These are phyloP conservation scores for Nomada ferruginata DNA, from an alignment of 2,888 invertebrate species.

Conservation along the genomic window DNA sequence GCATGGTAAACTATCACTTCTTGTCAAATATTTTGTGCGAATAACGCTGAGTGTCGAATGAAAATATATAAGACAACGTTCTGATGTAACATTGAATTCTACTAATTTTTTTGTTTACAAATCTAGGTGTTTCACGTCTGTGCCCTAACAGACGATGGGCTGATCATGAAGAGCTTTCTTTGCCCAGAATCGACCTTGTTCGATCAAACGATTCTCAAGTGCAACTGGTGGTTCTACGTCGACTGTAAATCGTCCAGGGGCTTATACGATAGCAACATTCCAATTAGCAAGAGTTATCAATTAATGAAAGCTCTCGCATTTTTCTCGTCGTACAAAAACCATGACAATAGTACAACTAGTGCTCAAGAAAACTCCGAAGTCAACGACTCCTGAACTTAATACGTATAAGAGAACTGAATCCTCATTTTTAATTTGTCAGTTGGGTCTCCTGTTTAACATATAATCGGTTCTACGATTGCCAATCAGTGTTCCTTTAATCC, in stretches of 20 bases:
- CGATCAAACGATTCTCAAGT: conserved; percentile 95
- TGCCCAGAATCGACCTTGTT: conserved; percentile 96
- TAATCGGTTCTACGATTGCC: conserved; percentile 57
- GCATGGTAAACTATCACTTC: conserved; percentile 89
- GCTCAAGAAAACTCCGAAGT: conserved; percentile 59
- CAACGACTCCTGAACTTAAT: conserved; percentile 24
- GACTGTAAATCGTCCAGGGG: conserved; percentile 93
- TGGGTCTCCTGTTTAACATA: neutral
- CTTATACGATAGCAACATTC: conserved; percentile 95
- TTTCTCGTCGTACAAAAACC: conserved; percentile 93
- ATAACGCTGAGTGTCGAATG: neutral
- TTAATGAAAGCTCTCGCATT: conserved; percentile 95
- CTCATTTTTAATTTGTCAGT: conserved; percentile 11
- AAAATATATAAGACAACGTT: too few relatives aligned
- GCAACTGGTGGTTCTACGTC: conserved; percentile 98
- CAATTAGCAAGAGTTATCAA: conserved; percentile 95
- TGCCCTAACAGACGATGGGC: conserved; percentile 93
- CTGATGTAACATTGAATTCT: too few relatives aligned
- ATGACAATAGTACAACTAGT: conserved; percentile 80
- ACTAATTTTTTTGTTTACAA: too few relatives aligned
- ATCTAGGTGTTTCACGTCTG: conserved; percentile 95
- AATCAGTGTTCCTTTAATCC: conserved; percentile 47
- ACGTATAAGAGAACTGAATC: neutral
- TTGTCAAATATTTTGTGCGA: neutral
- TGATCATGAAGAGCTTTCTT: conserved; percentile 95